phyloP scores from a whole-genome alignment of 2,888 invertebrate genomes.

The Lacanobia oleracea region DNA sequence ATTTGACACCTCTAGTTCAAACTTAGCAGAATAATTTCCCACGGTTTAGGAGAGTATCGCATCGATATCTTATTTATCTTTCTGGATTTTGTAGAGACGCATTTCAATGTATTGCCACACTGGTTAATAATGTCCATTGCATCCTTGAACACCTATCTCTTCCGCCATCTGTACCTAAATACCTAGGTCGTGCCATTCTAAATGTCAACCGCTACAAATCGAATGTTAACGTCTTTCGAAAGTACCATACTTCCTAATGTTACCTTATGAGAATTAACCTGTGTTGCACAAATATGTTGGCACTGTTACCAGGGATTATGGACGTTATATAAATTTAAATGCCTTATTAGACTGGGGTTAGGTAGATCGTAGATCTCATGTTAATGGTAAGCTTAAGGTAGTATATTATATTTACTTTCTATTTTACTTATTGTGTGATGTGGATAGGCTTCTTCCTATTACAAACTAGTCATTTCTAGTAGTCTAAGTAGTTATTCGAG shows the following conservation, averaged over 20 bases:
- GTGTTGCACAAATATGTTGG: slow-evolving; percentile 26
- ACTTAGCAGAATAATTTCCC: background rate
- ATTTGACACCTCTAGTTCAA: background rate
- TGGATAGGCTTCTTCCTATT: too few species aligned
- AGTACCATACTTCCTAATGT: slow-evolving; percentile 49
- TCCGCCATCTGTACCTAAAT: slow-evolving; percentile 27
- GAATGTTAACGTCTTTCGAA: slow-evolving; percentile 62
- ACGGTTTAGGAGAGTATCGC: too few species aligned
- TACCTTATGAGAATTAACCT: slow-evolving; percentile 35
- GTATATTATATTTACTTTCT: slow-evolving; percentile 14
- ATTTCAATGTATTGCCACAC: background rate
- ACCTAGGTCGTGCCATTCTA: slow-evolving; percentile 61
- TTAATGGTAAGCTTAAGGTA: background rate
- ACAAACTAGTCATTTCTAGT: too few species aligned
- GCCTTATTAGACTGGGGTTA: slow-evolving; percentile 32
- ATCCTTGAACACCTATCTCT: background rate
- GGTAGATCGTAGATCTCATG: too few species aligned
- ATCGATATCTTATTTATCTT: too few species aligned
- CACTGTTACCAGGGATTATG: slow-evolving; percentile 16
- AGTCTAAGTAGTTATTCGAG: too few species aligned
- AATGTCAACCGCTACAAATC: slow-evolving; percentile 66
- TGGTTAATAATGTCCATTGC: background rate
- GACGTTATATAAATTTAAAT: slow-evolving; percentile 16
- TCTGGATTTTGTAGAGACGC: background rate
- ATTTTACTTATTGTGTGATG: too few species aligned